Base-by-base conservation (phyloP, 2,888 invertebrate species). In the Eilema griseolum region DNA sequence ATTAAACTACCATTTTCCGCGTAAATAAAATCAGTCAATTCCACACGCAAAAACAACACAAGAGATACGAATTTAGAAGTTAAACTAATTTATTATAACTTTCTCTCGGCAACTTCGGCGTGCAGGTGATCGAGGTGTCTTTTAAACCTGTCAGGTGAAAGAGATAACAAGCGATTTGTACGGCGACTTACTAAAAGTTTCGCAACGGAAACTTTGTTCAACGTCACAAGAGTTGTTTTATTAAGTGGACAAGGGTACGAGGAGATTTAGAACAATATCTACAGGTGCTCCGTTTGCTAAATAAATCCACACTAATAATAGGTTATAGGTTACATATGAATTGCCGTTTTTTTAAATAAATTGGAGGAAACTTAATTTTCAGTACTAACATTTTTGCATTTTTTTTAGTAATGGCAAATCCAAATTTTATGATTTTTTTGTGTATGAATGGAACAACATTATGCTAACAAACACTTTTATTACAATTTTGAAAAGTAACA, bases 141-240 rank as follows among this genome's bases (percentile, higher is more conserved):
- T 76, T 76, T 76, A 74, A 83, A 77, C 75, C 76, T 82, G 79
- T 72, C 76, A 85, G 79, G 60, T 31, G 71, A 52, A 76, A 75
- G 71, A 69, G 73, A 76, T 77, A 83, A 83, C 81, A 73, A 81
- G 75, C 31, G 33, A 37, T 72, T 77, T 73, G 69, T 80, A 57
- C 61, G 62, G 26, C 28, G 26, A 69, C 41, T 77, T 59, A 26
- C 69, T 31, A 68, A 46, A 61, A 78, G 76, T 78, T 78, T 71
- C 67, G 52, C 71, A 68, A 74, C 31, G 63, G 14, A 28, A 70
- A 65, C 31, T 46, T 67, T 69, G 37, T 71, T 74, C 61, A 68
- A 41, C 64, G 52, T 61, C 41, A 31, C 61, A 41, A 12, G 8
- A 64, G 41, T 66, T 59, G 59, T 66, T 66, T 41, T 41, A 60